Evolutionary conservation across 2,797 vertebrate species (phyloP).

Genomic region (Lithobates sylvaticus): DNA sequence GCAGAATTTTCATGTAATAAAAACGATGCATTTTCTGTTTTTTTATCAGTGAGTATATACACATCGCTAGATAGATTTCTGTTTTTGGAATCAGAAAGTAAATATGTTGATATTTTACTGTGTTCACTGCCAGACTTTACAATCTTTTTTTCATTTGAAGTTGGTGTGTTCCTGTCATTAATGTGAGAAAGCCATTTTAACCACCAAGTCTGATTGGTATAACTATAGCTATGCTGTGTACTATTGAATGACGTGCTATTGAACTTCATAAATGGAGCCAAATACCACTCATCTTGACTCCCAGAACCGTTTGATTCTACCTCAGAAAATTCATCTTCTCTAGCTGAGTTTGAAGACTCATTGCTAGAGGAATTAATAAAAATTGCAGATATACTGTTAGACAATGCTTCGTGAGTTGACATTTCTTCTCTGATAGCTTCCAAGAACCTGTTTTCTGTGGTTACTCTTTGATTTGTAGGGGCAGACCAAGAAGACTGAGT

Average conservation of each 20-base stretch:
- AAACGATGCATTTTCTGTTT: constrained; percentile 59
- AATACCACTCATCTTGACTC: constrained; percentile 61
- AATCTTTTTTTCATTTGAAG: constrained; percentile 52
- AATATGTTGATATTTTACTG: constrained; percentile 63
- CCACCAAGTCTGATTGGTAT: constrained; percentile 8
- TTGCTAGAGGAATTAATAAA: constrained; percentile 65
- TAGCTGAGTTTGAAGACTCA: constrained; percentile 45
- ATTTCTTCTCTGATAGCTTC: constrained; percentile 53
- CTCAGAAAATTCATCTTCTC: constrained; percentile 62
- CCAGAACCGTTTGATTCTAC: constrained; percentile 65
- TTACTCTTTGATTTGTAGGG: constrained; percentile 56
- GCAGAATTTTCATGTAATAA: constrained; percentile 38
- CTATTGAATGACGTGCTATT: constrained; percentile 62
- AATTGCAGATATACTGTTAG: constrained; percentile 61
- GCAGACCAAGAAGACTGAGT: constrained; percentile 63
- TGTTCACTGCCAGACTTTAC: constrained; percentile 62
- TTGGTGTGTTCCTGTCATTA: constrained; percentile 48
- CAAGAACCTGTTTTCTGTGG: constrained; percentile 55
- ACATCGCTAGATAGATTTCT: constrained; percentile 46
- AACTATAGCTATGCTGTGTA: constrained; percentile 26
- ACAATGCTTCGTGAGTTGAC: constrained; percentile 63
- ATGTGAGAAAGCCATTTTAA: constrained; percentile 55
- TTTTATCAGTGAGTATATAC: constrained; percentile 15
- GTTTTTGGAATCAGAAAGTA: constrained; percentile 66
- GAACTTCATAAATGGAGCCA: constrained; percentile 64